Evolutionary conservation across 2,797 vertebrate genomes (phyloP), one percentile per base, ranked within the genome.

Genomic region (Anabacerthia variegaticeps): DNA sequence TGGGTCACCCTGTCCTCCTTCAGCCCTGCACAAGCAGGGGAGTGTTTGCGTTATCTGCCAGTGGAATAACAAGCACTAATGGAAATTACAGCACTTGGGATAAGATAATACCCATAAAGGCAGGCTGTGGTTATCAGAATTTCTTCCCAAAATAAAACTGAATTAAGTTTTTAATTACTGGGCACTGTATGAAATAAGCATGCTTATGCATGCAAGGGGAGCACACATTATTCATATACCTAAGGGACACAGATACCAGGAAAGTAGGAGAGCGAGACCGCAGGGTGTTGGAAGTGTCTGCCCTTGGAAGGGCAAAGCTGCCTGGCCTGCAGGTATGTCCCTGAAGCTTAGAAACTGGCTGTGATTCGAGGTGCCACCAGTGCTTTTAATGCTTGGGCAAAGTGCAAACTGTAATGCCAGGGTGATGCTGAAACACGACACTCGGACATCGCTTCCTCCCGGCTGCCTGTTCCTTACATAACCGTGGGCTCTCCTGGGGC

Each of bases 211-310:
- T 32, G 27, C 17, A 34, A 55, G 22, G 34, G 46, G 63, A 88
- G n/a, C 14, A 1, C 9, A 5, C 0, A 0, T 43, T 52, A 30
- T 41, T 23, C 7, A 0, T 44, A 3, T 39, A 32, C 28, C 18
- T 7, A n/a, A 81, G 44, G 48, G 54, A 27, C 63, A 4, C 36
- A 73, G 73, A 49, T 69, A 24, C 4, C 22, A 14, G 1, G 2
- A 54, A 72, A 43, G 36, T 26, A 18, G 9, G 12, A 18, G 37
- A 84, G 37, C 0, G 1, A 27, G 61, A 17, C 55, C 27, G 23
- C 2, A 0, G 9, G 11, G 3, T 43, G n/a, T 54, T 58, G 58
- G 61, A 63, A 24, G 9, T 69, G 4, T 88, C 72, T 84, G 82
- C 67, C 88, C 66, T 86, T 91, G 92, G 85, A 86, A 78, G 24